Conservation (phyloP, 2,888 invertebrate species). For the Aphidoletes aphidimyza region DNA sequence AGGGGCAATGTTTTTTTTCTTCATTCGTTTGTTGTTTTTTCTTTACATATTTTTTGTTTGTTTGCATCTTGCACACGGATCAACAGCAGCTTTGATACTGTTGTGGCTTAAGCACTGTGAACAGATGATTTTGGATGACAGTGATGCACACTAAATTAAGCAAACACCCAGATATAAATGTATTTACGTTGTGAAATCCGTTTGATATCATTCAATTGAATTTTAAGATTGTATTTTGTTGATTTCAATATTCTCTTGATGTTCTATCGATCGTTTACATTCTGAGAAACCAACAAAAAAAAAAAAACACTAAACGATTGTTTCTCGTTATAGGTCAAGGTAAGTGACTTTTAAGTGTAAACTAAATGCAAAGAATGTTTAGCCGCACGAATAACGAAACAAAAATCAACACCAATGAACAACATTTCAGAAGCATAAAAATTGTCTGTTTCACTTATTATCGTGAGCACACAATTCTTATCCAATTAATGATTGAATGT, state of each 20-base stretch:
- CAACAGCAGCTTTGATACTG: too few relatives aligned
- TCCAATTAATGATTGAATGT: background rate
- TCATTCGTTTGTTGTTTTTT: background rate
- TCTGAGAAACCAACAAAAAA: too few relatives aligned
- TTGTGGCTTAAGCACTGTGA: too few relatives aligned
- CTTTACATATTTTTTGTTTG: too few relatives aligned
- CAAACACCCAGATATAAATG: background rate
- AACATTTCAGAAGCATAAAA: background rate
- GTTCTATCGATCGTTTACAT: background rate
- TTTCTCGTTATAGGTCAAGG: constrained; percentile 38
- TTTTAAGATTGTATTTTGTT: background rate
- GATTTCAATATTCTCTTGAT: background rate
- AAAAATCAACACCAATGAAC: background rate
- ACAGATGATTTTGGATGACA: background rate
- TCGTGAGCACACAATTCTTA: background rate
- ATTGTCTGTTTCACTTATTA: background rate
- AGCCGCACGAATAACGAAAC: background rate
- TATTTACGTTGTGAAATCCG: background rate
- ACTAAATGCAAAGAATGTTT: background rate
- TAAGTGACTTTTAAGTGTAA: background rate
- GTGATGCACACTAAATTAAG: background rate
- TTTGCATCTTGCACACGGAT: background rate
- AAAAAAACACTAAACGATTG: background rate
- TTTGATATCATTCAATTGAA: background rate
- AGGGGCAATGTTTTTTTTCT: background rate